phyloP scores from a whole-genome alignment of 2,888 invertebrate species.

The Cataglyphis altisquamis region DNA sequence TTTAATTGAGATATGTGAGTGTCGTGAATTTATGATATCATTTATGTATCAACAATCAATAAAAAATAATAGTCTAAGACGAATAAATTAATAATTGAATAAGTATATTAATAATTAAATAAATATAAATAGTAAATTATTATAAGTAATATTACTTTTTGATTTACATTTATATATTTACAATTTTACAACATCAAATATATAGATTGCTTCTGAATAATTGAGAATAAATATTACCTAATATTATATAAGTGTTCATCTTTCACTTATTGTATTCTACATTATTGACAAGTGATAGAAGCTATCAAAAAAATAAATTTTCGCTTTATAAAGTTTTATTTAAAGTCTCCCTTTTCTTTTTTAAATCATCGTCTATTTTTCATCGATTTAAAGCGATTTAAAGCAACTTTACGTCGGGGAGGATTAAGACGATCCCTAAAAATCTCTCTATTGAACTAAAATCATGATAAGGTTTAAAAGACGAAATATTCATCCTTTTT shows the following conservation, averaged over 20 bases:
- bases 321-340: constrained; percentile 30
- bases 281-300: not conserved
- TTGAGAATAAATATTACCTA: not conserved
- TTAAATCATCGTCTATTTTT: constrained; percentile 23
- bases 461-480: constrained; percentile 40
- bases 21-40: not conserved
- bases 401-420: not conserved
- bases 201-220: not conserved
- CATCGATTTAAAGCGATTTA: constrained; percentile 31
- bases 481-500: constrained; percentile 39
- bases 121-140: not conserved
- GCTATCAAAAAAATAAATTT: constrained; percentile 6
- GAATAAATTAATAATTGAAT: not conserved
- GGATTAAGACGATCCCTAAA: constrained; percentile 16
- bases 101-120: not conserved
- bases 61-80: not conserved
- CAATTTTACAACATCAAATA: not conserved
- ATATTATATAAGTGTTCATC: not conserved
- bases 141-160: not conserved
- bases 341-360: constrained; percentile 8
- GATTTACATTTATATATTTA: not conserved
- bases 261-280: not conserved
- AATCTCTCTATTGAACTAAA: constrained; percentile 40
- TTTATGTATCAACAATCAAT: not conserved
- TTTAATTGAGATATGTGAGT: not conserved